Conservation (phyloP, 2,888 invertebrate genomes). For the Buathra laborator region DNA sequence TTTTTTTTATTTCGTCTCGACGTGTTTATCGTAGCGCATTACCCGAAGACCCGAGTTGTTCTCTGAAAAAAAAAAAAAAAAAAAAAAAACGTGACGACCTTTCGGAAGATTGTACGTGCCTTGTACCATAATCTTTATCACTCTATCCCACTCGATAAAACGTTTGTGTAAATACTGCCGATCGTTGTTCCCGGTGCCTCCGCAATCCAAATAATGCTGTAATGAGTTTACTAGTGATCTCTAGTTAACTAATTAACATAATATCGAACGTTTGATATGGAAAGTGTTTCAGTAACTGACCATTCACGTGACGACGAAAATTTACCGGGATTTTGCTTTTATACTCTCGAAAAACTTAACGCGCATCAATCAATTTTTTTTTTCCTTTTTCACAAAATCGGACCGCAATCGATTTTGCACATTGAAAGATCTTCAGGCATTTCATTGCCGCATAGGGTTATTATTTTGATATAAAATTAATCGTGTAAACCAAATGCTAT, state of each 20-base stretch:
- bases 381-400: not conserved
- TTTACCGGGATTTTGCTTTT: not conserved
- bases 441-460: too few species aligned
- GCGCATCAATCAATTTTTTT: too few species aligned
- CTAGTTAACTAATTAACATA: not conserved
- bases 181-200: slow-evolving; percentile 37
- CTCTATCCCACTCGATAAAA: slow-evolving; percentile 27
- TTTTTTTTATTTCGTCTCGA: slow-evolving; percentile 22
- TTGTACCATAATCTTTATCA: slow-evolving; percentile 58
- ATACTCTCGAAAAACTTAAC: not conserved
- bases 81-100: slow-evolving; percentile 31
- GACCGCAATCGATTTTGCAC: too few species aligned
- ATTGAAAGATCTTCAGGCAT: too few species aligned
- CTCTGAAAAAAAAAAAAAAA: not conserved
- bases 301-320: not conserved
- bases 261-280: not conserved
- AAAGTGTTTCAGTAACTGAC: slow-evolving; percentile 40
- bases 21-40: not conserved
- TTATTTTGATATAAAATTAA: not conserved
- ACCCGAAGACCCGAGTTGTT: not conserved
- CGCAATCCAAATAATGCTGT: slow-evolving; percentile 23
- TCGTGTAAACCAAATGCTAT: slow-evolving; percentile 19
- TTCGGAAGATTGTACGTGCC: slow-evolving; percentile 65
- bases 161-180: slow-evolving; percentile 73
- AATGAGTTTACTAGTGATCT: slow-evolving; percentile 11